Evolutionary conservation across 2,888 invertebrate genomes (phyloP), one percentile per base, ranked within the genome.

Genomic region (Cheiracanthium punctorium): DNA sequence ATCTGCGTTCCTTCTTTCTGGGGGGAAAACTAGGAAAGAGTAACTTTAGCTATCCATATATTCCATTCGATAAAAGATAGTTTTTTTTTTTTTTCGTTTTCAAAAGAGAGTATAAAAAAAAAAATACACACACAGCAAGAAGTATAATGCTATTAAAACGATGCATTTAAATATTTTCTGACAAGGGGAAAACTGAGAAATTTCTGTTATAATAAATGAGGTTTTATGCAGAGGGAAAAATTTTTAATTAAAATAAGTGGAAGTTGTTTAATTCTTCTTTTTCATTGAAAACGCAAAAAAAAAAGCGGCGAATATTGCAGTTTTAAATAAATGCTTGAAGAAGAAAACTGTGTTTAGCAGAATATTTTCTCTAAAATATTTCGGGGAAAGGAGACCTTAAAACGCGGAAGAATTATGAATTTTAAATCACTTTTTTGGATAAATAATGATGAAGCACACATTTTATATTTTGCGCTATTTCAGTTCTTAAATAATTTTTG

Each of bases 91-190:
- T n/a, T n/a, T n/a, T n/a, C n/a, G n/a, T n/a, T n/a, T n/a, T n/a
- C n/a, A n/a, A n/a, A n/a, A n/a, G n/a, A n/a, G n/a, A n/a, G n/a
- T n/a, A n/a, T n/a, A n/a, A n/a, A n/a, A n/a, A n/a, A n/a, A n/a
- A n/a, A 48, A 58, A 58, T 7, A 58, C n/a, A 58, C 4, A 24
- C 24, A 20, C 12, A 7, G 58, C 58, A 58, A 58, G 58, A 24
- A 24, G 24, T 24, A 58, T 58, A 58, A 58, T 58, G 58, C 5
- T 58, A 58, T 58, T 58, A 58, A 58, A 58, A 58, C 58, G 58
- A 58, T 58, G 58, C 58, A 58, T 20, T 58, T 58, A 58, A 58
- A 58, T 58, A 58, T 58, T 24, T 58, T 58, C 58, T 58, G 58
- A 24, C 58, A 58, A n/a, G n/a, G 58, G 58, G 24, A 58, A 37